Base-by-base conservation (phyloP, 2,888 invertebrate genomes). In the Auanema freiburgensis region DNA sequence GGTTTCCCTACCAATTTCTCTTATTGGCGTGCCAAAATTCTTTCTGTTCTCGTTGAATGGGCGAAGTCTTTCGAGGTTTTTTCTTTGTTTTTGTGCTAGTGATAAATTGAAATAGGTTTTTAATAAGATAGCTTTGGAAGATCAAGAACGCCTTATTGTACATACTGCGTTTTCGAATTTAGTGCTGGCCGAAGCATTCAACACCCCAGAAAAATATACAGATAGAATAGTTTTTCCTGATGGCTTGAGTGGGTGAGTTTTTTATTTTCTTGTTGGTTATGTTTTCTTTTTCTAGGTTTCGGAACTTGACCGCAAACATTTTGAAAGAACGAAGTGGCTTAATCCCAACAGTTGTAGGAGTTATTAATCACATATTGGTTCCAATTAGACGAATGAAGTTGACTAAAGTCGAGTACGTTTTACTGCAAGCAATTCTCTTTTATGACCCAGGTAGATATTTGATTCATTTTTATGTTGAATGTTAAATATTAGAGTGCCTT, bases 341-440 rank as follows among this genome's bases (percentile, higher is more conserved):
- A 52, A 83, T 81, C 18, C 82, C 82, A 12, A 83, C 82, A 4
- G 82, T 82, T 8, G 82, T 82, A 8, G 80, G 83, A 24, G 82
- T 82, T 4, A 82, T 82, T 53, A 83, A 82, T 69, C 72, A 81
- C 60, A 78, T 81, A 42, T 61, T 81, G 21, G 72, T 78, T 5
- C 82, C 82, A n/a, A 83, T 82, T 49, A 50, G 82, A 41, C 56
- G 76, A 33, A 82, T 82, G 82, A 62, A 74, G 61, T 68, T 82
- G 72, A 81, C 72, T n/a, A 68, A 69, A 53, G 67, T 80, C 16
- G 82, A 82, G 70, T 82, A 82, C 66, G 74, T 81, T 0, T 67
- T 82, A 10, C 64, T 82, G n/a, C 78, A 78, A 59, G 81, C 80
- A 1, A 76, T 82, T 33, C 72, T 82, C 12, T 78, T 82, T 61